These are phyloP conservation scores for Ceraclea dissimilis DNA, from an alignment of 2,888 invertebrate genomes.

Conservation along the genomic window DNA sequence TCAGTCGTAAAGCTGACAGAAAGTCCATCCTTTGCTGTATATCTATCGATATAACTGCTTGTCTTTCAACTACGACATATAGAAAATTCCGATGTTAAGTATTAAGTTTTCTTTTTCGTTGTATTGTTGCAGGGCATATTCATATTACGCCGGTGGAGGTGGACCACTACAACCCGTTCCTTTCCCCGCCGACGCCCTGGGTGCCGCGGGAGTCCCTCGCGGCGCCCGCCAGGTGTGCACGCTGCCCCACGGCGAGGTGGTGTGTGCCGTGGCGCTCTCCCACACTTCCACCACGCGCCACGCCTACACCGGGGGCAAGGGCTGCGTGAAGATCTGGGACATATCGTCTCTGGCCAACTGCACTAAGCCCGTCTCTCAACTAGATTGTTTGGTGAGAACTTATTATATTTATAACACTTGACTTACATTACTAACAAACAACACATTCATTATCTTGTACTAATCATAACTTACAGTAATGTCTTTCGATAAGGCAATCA, in stretches of 20 bases:
- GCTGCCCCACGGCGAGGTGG: conserved; percentile 89
- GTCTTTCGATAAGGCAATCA: too few relatives aligned
- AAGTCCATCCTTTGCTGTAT: too few relatives aligned
- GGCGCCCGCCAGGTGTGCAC: conserved; percentile 86
- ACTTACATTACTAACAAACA: background rate
- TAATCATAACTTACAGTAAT: too few relatives aligned
- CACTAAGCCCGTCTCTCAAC: conserved; percentile 67
- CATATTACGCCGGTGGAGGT: conserved; percentile 89
- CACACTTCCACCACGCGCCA: conserved; percentile 65
- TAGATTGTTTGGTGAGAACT: conserved; percentile 69
- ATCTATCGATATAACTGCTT: too few relatives aligned
- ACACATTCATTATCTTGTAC: background rate
- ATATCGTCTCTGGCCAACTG: conserved; percentile 69
- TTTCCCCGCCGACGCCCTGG: conserved; percentile 89
- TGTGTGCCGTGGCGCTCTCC: conserved; percentile 94
- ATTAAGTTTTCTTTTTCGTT: too few relatives aligned
- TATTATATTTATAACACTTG: background rate
- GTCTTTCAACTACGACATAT: too few relatives aligned
- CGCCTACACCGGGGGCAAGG: conserved; percentile 97
- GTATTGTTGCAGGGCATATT: conserved; percentile 66
- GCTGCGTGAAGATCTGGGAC: conserved; percentile 85
- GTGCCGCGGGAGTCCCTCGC: conserved; percentile 88
- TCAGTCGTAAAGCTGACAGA: too few relatives aligned
- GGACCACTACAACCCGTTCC: conserved; percentile 86
- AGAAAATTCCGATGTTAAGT: too few relatives aligned